phyloP scores from a whole-genome alignment of 2,888 invertebrate genomes.

The Cinara cedri region DNA sequence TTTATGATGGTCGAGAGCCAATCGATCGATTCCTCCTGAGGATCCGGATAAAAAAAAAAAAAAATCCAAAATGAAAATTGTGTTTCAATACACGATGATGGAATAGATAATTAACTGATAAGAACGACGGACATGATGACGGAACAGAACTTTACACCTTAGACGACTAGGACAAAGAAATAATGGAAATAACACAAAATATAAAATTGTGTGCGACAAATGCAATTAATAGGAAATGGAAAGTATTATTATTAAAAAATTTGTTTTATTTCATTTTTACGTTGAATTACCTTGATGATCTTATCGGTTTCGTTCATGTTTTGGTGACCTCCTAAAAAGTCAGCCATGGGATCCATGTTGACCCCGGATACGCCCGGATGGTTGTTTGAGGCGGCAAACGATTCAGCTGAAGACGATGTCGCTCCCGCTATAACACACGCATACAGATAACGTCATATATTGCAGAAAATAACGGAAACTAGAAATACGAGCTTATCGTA shows the following conservation, averaged over 20 bases:
- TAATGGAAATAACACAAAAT: no score
- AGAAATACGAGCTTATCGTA: neutral
- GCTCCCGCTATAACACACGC: conserved; percentile 27
- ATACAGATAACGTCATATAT: conserved; percentile 1
- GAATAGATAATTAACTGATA: no score
- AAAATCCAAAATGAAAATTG: no score
- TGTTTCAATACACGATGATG: no score
- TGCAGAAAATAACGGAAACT: neutral
- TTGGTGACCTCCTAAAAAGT: conserved; percentile 30
- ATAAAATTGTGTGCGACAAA: no score
- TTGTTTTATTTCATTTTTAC: neutral
- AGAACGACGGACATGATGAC: no score
- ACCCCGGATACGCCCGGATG: conserved; percentile 2
- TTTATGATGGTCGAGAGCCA: conserved; percentile 54
- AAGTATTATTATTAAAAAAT: no score
- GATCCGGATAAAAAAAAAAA: neutral
- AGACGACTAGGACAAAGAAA: no score
- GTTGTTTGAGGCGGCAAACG: conserved; percentile 10
- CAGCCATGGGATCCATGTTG: conserved; percentile 37
- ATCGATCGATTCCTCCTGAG: conserved; percentile 44
- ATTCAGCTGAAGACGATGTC: conserved; percentile 31
- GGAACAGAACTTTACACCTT: no score
- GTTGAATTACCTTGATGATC: conserved; percentile 41
- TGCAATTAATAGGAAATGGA: neutral
- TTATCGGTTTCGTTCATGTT: conserved; percentile 28